Evolutionary conservation across 2,113 vertebrate genomes (phyloP), one percentile per base, ranked within the genome.

Genomic region (Alethe diademata): DNA sequence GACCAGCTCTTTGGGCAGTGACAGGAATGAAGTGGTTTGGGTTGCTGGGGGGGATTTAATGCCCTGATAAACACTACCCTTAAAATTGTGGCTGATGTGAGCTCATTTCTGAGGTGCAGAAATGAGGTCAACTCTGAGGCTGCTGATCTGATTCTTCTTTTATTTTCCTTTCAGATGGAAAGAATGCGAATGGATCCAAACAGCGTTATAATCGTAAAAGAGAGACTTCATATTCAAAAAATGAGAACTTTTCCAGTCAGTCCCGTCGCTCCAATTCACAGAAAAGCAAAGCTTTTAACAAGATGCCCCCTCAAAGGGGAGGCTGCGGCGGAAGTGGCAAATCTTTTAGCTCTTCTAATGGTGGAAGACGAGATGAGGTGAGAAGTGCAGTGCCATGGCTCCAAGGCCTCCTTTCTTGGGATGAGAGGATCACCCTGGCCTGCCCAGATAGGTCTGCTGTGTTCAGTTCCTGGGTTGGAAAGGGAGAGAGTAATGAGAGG

Each of bases 251-350:
- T 97, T 97, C 97, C 66, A 98, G 98, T 96, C 98, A 98, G 93
- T 94, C 98, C 96, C 99, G 99, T 96, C 99, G 99, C 98, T 98
- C 99, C 99, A 98, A 96, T 98, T 97, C 99, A 99, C 99, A 99
- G 98, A 99, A 99, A 99, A 98, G 98, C 99, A 99, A 99, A 98
- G 98, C 98, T 99, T 99, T 99, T 99, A 99, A 99, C 97, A 99
- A 99, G 99, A 99, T 99, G 99, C 99, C 99, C 93, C 98, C 98
- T 74, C 99, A 99, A 92, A 99, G 99, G 98, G 99, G 99, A 62
- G 98, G 97, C 9, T 64, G 90, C 1, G 97, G 98, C 5, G 98
- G 98, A 53, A 96, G 96, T 88, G 97, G 97, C 96, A 98, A 98
- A 98, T 97, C 98, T 97, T 99, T 99, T 98, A 98, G 99, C 66